Conservation (phyloP, 2,113 vertebrate genomes). For the Lethenteron camtschaticum region DNA sequence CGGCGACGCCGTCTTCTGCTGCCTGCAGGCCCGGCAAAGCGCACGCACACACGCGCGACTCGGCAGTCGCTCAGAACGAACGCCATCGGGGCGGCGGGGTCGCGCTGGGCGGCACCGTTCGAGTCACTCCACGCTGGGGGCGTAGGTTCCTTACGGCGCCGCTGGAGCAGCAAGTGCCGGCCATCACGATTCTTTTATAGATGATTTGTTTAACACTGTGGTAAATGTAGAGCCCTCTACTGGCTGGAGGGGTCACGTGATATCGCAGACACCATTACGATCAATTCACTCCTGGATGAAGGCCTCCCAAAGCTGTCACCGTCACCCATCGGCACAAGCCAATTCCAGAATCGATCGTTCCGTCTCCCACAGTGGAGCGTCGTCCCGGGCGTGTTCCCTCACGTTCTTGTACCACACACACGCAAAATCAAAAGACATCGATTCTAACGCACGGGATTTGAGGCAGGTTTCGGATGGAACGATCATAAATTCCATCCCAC, state of each 20-base stretch:
- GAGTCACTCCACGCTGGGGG: neutral
- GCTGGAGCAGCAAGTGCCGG: neutral
- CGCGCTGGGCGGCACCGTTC: neutral
- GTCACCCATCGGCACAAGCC: no score
- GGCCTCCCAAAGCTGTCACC: no score
- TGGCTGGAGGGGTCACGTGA: no score
- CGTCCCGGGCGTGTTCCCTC: no score
- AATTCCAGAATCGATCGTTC: no score
- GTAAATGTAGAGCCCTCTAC: no score
- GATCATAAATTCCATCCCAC: neutral
- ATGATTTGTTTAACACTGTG: no score
- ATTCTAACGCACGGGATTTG: neutral
- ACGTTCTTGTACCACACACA: no score
- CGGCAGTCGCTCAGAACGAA: neutral
- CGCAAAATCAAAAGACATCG: no score
- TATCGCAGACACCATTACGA: no score
- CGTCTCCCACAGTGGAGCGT: no score
- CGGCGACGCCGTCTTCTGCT: slow-evolving; percentile 30
- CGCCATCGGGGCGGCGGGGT: neutral
- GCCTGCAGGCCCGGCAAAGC: slow-evolving; percentile 21
- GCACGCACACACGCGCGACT: neutral
- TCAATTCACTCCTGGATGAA: no score
- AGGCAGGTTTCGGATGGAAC: neutral
- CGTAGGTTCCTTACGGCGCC: neutral
- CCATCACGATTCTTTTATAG: neutral